These are phyloP conservation scores for Pagrus major DNA, from an alignment of 2,113 vertebrate genomes.

Conservation along the genomic window DNA sequence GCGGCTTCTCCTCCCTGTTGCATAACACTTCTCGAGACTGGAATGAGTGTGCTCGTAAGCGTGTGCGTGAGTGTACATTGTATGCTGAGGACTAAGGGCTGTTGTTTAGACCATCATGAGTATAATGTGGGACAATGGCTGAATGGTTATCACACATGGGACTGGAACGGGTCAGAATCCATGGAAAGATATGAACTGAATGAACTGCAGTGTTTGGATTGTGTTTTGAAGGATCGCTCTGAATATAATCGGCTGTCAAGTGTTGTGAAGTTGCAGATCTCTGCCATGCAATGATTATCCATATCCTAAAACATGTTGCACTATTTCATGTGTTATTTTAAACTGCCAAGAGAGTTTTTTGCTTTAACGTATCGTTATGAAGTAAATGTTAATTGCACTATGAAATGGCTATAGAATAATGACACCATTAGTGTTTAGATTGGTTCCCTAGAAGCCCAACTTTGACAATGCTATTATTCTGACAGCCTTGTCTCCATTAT, in stretches of 20 bases:
- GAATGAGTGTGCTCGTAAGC: constrained; percentile 13
- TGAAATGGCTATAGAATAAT: too few relatives aligned
- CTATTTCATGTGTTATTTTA: neutral
- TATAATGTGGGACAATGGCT: constrained; percentile 48
- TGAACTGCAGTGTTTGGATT: neutral
- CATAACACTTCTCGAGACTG: constrained; percentile 56
- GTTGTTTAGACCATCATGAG: constrained; percentile 63
- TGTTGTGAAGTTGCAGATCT: neutral
- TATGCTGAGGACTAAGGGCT: constrained; percentile 50
- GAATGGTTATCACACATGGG: constrained; percentile 26
- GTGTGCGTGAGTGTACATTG: constrained; percentile 34
- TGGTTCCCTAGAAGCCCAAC: too few relatives aligned
- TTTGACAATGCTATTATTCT: too few relatives aligned
- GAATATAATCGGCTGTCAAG: too few relatives aligned
- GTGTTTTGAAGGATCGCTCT: too few relatives aligned
- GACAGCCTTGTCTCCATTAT: too few relatives aligned
- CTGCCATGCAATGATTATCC: neutral
- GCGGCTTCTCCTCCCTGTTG: constrained; percentile 60
- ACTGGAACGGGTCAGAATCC: constrained; percentile 21
- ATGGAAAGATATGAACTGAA: constrained; percentile 6
- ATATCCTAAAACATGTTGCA: too few relatives aligned
- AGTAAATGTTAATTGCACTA: too few relatives aligned
- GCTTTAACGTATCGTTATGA: too few relatives aligned
- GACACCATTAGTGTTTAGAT: too few relatives aligned
- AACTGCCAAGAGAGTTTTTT: too few relatives aligned